phyloP scores from a whole-genome alignment of 2,113 vertebrate genomes.

The Campylorhamphus procurvoides region DNA sequence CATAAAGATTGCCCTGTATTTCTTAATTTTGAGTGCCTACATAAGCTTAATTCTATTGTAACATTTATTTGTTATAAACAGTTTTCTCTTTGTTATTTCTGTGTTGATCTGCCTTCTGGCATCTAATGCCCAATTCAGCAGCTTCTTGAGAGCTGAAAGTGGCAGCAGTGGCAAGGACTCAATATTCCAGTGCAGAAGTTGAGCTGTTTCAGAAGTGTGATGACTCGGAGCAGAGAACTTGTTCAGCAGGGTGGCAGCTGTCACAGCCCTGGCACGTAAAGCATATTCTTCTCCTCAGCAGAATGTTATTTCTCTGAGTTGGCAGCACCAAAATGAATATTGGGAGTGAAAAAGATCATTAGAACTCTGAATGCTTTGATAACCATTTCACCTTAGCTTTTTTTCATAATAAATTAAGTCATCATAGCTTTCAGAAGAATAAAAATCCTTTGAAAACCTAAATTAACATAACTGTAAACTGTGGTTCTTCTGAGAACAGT shows the following conservation, averaged over 20 bases:
- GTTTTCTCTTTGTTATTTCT: not conserved
- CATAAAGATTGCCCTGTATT: not conserved
- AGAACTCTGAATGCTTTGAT: slow-evolving; percentile 29
- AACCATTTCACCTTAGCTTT: not conserved
- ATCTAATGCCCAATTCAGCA: not conserved
- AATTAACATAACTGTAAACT: not conserved
- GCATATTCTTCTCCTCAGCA: not conserved
- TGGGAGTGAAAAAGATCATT: slow-evolving; percentile 17
- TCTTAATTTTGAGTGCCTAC: not conserved
- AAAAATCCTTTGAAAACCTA: not conserved
- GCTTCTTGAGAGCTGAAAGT: not conserved
- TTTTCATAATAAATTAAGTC: not conserved
- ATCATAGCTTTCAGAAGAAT: not conserved
- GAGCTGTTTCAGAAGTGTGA: not conserved
- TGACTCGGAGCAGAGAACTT: not conserved
- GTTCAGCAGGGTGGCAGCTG: slow-evolving; percentile 37
- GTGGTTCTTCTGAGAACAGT: not conserved
- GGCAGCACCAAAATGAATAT: slow-evolving; percentile 36
- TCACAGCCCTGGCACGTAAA: not conserved
- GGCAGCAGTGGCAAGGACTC: not conserved
- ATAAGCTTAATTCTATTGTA: not conserved
- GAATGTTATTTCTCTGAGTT: slow-evolving; percentile 40
- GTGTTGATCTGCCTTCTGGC: not conserved
- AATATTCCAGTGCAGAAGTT: not conserved
- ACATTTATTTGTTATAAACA: not conserved